phyloP scores from a whole-genome alignment of 2,797 vertebrate genomes.

The Myoxocephalus aenaeus region DNA sequence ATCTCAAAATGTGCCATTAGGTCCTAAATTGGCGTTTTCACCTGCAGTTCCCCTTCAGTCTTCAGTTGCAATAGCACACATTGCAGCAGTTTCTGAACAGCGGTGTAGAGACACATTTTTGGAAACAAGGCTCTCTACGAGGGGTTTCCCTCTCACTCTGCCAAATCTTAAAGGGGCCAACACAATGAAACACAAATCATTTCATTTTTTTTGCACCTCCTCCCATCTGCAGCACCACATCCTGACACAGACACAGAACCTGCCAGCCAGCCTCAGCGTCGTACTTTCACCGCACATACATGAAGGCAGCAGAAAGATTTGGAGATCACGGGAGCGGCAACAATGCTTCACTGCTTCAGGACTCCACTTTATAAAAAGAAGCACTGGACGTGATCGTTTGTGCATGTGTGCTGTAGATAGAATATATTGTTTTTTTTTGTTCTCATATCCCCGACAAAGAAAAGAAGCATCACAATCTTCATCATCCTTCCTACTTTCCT shows the following conservation, averaged over 20 bases:
- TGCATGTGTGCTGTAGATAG: constrained; percentile 14
- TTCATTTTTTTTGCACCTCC: constrained; percentile 37
- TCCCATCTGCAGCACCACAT: constrained; percentile 51
- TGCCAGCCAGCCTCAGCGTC: constrained; percentile 37
- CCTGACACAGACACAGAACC: constrained; percentile 32
- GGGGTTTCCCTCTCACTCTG: constrained; percentile 34
- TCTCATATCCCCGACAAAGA: constrained; percentile 2
- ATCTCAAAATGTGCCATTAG: background rate
- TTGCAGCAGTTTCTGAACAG: background rate
- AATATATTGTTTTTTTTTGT: constrained; percentile 4
- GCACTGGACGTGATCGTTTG: constrained; percentile 15
- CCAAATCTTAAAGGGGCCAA: constrained; percentile 45
- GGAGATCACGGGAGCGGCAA: constrained; percentile 22
- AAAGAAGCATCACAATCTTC: constrained; percentile 3
- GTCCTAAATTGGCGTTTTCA: constrained; percentile 5
- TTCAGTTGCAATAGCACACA: background rate
- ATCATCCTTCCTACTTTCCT: background rate
- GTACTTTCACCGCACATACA: constrained; percentile 39
- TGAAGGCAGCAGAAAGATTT: constrained; percentile 28
- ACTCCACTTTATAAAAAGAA: constrained; percentile 23
- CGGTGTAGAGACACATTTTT: constrained; percentile 13
- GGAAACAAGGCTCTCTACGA: constrained; percentile 17
- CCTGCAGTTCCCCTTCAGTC: background rate
- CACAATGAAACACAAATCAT: constrained; percentile 42
- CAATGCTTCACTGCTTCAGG: constrained; percentile 25